Evolutionary conservation across 1,140 invertebrate species (phyloP).

Genomic region (Drosophila micromelanica): DNA sequence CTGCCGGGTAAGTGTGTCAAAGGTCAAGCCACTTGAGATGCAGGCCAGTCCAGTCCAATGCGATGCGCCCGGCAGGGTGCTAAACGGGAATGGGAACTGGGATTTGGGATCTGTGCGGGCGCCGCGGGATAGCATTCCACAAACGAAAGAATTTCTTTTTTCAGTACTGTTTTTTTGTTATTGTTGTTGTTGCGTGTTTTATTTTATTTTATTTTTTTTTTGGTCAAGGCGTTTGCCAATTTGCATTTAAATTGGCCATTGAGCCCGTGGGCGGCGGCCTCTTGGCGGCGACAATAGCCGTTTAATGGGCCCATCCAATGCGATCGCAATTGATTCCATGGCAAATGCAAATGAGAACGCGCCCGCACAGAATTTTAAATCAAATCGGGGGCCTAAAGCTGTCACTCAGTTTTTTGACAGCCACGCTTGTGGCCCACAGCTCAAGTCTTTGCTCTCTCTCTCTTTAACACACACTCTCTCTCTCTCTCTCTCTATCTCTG

Average conservation of each 20-base stretch:
- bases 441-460: slow-evolving; percentile 11
- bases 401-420: slow-evolving; percentile 53
- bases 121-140: slow-evolving; percentile 29
- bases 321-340: slow-evolving; percentile 50
- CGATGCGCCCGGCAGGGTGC: slow-evolving; percentile 11
- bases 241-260: slow-evolving; percentile 58
- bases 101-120: background rate
- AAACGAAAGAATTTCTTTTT: slow-evolving; percentile 36
- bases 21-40: slow-evolving; percentile 54
- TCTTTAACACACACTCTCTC: background rate
- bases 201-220: no score
- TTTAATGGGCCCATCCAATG: slow-evolving; percentile 56
- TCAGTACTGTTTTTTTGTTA: background rate
- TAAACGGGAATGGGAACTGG: background rate
- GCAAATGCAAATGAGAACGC: slow-evolving; percentile 53
- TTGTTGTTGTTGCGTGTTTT: slow-evolving; percentile 6
- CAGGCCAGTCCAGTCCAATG: slow-evolving; percentile 11
- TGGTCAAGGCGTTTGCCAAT: slow-evolving; percentile 47
- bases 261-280: slow-evolving; percentile 45
- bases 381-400: slow-evolving; percentile 14
- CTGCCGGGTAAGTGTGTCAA: slow-evolving; percentile 77
- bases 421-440: slow-evolving; percentile 48
- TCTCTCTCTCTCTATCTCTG: background rate
- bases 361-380: slow-evolving; percentile 51
- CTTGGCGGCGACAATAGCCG: slow-evolving; percentile 63